Evolutionary conservation across 2,113 vertebrate species (phyloP).

Genomic region (Cairina moschata): DNA sequence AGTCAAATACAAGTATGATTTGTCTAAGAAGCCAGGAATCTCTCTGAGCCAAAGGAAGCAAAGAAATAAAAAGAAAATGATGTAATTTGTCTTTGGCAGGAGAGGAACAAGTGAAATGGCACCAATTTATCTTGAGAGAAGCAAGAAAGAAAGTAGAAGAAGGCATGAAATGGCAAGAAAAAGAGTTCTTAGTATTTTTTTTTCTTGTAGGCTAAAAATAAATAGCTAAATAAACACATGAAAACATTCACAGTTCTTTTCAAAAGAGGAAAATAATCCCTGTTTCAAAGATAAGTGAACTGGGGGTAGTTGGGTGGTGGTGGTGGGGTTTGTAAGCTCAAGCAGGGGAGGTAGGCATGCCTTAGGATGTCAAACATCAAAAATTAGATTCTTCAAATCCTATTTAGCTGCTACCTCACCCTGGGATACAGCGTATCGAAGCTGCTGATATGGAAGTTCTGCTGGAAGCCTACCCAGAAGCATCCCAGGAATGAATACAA

Average conservation of each 20-base stretch:
- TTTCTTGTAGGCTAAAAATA: slow-evolving; percentile 13
- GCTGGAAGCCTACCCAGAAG: background rate
- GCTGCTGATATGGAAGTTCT: background rate
- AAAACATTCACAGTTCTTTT: background rate
- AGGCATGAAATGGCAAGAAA: background rate
- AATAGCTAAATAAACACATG: slow-evolving; percentile 8
- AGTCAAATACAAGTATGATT: background rate
- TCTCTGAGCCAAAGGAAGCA: slow-evolving; percentile 1
- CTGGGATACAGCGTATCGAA: background rate
- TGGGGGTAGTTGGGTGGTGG: background rate
- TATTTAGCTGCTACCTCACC: background rate
- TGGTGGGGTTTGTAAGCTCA: background rate
- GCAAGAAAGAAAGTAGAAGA: background rate
- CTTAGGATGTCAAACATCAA: background rate
- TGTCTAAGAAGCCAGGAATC: background rate
- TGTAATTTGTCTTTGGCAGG: slow-evolving; percentile 15
- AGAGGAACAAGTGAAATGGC: slow-evolving; percentile 31
- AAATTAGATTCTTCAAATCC: background rate
- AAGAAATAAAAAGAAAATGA: background rate
- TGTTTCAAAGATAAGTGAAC: background rate
- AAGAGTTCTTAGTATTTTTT: background rate
- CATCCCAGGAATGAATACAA: background rate
- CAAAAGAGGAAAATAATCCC: background rate
- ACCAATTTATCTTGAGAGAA: slow-evolving; percentile 21
- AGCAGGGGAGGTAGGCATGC: background rate